Evolutionary conservation across 2,888 invertebrate genomes (phyloP), one percentile per base, ranked within the genome.

Genomic region (Lasioglossum zephyrum): DNA sequence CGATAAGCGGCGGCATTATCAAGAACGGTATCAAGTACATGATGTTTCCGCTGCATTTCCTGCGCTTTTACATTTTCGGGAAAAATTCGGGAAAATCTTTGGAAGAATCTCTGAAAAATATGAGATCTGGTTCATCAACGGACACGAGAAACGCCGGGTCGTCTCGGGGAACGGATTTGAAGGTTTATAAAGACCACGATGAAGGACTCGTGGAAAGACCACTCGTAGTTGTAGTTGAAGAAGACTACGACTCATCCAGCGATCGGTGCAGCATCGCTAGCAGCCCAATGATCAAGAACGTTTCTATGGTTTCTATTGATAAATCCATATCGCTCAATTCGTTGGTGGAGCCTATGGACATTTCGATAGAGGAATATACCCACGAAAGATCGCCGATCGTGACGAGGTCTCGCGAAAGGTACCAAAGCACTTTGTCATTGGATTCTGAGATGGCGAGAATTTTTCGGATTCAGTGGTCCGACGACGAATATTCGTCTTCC

Each of bases 381-480:
- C 16, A 69, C 16, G 69, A 81, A 5, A 73, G 49, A 60, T 47
- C 36, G 22, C 22, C 53, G 3, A 9, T n/a, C 22, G 1, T 13
- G n/a, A 44, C 11, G 16, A 73, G 53, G 16, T n/a, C 53, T 22
- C 9, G 8, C 53, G 53, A 53, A 53, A 53, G 3, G 3, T 9
- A 60, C 18, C 6, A 41, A 1, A 73, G 5, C 5, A 49, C 39
- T 36, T 73, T 13, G 3, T 78, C 77, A 41, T 18, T 70, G 41
- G 83, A 91, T 66, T 84, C 84, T 18, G 88, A 87, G 39, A 87
- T 87, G 3, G 36, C 76, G 0, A 72, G 16, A 2, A 83, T 88
- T 6, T 89, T 88, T 69, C 77, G 53, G 1, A 77, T 69, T 31
- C 77, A 81, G 39, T 85, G 79, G 2, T 84, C 87, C 11, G 85